Evolutionary conservation across 2,888 invertebrate species (phyloP), one percentile per base, ranked within the genome.

Genomic region (Aspidapion aeneum): DNA sequence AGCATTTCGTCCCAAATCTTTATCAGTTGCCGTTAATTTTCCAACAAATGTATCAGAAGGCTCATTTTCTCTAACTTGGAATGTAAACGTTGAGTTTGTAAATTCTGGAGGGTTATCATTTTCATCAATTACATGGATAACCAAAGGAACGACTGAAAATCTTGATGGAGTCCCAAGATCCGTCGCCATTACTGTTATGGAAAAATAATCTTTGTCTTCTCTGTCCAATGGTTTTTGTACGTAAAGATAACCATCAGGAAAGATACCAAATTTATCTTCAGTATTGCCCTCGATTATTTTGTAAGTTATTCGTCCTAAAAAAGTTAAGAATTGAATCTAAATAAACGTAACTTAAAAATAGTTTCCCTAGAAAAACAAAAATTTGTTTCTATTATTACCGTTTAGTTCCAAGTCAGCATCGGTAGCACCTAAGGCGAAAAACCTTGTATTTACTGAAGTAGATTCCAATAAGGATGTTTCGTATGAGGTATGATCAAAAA

Each of bases 71-170:
- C 90, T 87, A 18, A 98, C 87, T 77, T 88, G 91, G 76, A 97
- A 96, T 64, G 90, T 90, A 79, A 98, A 98, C 17, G 93, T 93
- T 22, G 88, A 87, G 73, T 97, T 94, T 1, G 90, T 89, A 80
- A 99, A 98, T 76, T 90, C 87, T 0, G 98, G 98, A 22, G 90
- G 88, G 78, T 97, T 96, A 80, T 98, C 98, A 79, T 99, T 98
- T 81, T 97, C 96, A 81, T 98, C 98, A 66, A 95, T 88, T 19
- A 98, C 89, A 75, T 96, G 94, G 66, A 98, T 90, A 18, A 96
- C 93, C 1, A 98, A 91, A 5, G 95, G 94, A 1, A 95, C 96
- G 57, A 90, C 86, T 0, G 96, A 94, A 59, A 88, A 92, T 75
- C 90, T 86, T 52, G 87, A 84, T 49, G 90, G 95, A 68, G 79